Conservation (phyloP, 2,113 vertebrate species). For the Pelmatolapia mariae region DNA sequence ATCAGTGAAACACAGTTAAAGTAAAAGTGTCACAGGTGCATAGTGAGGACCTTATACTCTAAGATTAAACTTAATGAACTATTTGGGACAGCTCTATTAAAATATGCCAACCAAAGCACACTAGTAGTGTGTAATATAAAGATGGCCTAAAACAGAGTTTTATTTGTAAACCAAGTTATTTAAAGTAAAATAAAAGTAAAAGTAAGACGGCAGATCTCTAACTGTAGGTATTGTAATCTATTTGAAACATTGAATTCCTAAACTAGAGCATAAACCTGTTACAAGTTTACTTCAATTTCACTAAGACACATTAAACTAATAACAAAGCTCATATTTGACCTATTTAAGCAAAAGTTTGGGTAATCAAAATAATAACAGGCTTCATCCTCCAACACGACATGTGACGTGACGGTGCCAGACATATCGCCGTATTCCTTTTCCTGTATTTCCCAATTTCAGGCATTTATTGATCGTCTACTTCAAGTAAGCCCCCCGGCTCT, state of each 20-base stretch:
- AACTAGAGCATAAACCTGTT: background rate
- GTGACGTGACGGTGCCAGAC: background rate
- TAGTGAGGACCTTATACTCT: background rate
- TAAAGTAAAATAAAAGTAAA: background rate
- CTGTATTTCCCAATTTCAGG: background rate
- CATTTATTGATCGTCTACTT: constrained; percentile 18
- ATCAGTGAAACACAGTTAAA: background rate
- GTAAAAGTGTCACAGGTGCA: background rate
- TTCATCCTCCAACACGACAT: background rate
- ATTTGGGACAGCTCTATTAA: background rate
- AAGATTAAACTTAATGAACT: background rate
- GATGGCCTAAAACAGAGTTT: background rate
- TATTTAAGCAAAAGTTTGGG: background rate
- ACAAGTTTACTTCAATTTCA: background rate
- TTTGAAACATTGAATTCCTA: background rate
- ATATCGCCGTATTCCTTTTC: background rate
- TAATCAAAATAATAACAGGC: background rate
- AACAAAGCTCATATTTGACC: background rate
- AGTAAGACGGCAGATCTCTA: background rate
- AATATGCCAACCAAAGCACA: background rate
- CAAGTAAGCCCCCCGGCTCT: background rate
- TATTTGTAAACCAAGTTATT: background rate
- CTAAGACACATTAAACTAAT: background rate
- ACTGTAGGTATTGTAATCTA: background rate
- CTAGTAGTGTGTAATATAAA: background rate